Evolutionary conservation across 2,797 vertebrate genomes (phyloP).

Genomic region (Pangasius mekongensis): DNA sequence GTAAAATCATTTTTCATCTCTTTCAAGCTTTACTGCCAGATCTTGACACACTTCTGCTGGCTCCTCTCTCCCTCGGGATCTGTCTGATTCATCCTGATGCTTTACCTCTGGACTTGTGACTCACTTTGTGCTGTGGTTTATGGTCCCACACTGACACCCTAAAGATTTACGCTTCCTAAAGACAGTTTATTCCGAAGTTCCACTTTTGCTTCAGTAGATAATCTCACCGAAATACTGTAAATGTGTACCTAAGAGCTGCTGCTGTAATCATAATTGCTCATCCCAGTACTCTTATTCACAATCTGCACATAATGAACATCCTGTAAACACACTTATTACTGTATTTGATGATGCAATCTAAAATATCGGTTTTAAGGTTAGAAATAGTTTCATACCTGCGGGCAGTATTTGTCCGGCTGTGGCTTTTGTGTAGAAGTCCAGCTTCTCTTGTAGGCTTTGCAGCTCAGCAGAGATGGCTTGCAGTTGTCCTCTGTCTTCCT

Average conservation of each 20-base stretch:
- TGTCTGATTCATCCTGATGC: not conserved
- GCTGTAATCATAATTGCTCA: not conserved
- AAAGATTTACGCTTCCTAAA: not conserved
- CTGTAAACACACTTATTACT: not conserved
- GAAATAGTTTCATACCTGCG: slow-evolving; percentile 75
- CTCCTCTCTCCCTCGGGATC: not conserved
- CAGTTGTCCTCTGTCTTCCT: slow-evolving; percentile 66
- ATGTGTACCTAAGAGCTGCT: not conserved
- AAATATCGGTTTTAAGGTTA: not conserved
- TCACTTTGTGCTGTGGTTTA: not conserved
- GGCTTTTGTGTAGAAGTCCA: slow-evolving; percentile 37
- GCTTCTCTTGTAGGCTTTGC: slow-evolving; percentile 67
- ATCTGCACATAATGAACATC: too few species aligned
- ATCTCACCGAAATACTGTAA: not conserved
- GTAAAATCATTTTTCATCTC: not conserved
- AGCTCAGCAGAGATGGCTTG: slow-evolving; percentile 71
- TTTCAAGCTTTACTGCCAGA: not conserved
- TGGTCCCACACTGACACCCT: not conserved
- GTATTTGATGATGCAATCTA: not conserved
- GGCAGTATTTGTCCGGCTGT: slow-evolving; percentile 74
- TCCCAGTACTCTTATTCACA: not conserved
- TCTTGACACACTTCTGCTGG: not conserved
- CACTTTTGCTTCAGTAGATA: not conserved
- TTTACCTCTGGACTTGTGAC: not conserved
- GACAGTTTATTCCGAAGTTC: not conserved